Conservation (phyloP, 2,797 vertebrate genomes). For the Phoxinus dragarum region DNA sequence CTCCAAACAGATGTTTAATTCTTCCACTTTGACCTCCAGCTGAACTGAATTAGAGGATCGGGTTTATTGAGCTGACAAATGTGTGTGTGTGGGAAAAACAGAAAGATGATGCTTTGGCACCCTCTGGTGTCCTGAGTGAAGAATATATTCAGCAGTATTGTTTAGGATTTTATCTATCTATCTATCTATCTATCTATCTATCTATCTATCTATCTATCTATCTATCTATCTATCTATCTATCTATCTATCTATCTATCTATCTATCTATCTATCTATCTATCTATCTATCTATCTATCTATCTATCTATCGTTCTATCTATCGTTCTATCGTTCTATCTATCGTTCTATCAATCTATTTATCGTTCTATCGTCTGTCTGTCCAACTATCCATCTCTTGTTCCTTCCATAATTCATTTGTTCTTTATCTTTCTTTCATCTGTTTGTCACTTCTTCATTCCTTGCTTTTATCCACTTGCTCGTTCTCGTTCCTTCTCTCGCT, state of each 20-base stretch:
- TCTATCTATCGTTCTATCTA: background rate
- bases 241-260: background rate
- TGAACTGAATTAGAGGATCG: constrained; percentile 37
- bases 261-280: background rate
- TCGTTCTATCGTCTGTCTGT: background rate
- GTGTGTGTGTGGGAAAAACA: background rate
- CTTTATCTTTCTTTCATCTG: background rate
- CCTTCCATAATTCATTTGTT: background rate
- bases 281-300: background rate
- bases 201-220: background rate
- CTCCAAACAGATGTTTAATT: constrained; percentile 30
- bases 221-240: background rate
- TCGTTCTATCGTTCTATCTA: background rate
- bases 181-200: background rate
- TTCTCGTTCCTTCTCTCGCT: background rate
- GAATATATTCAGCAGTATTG: background rate
- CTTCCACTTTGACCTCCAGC: constrained; percentile 39
- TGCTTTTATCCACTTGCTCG: background rate
- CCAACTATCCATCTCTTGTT: background rate
- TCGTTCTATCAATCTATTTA: background rate
- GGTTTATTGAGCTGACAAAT: constrained; percentile 29
- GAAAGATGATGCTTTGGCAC: constrained; percentile 49
- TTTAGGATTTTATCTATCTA: background rate
- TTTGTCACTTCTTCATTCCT: background rate
- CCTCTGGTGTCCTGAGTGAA: constrained; percentile 46